Percentiles rank a stretch among this genome's conserved stretches.
Conservation (phyloP, 1,140 invertebrate species). For the Ruditapes philippinarum region DNA sequence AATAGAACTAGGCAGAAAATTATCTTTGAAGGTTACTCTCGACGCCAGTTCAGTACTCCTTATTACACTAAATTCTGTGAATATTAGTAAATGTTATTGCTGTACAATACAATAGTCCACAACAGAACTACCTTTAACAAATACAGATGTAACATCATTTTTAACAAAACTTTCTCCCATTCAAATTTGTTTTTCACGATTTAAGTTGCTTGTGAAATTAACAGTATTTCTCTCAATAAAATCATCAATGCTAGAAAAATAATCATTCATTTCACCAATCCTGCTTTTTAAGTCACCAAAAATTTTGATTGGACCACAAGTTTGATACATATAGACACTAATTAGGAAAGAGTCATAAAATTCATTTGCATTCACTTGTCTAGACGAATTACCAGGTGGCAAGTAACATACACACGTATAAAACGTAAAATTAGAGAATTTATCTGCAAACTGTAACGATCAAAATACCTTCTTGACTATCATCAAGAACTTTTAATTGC, state of each 20-base stretch:
- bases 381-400: background rate
- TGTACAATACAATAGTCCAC: background rate
- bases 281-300: background rate
- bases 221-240: background rate
- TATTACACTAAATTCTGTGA: background rate
- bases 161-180: background rate
- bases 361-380: background rate
- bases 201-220: background rate
- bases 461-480: too few species aligned
- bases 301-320: background rate
- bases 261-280: background rate
- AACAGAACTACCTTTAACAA: background rate
- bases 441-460: too few species aligned
- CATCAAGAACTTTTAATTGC: too few species aligned
- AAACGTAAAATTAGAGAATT: too few species aligned
- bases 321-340: background rate
- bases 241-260: background rate
- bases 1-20: too few species aligned
- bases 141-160: background rate
- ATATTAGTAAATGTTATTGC: background rate
- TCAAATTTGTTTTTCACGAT: background rate
- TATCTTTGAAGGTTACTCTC: too few species aligned
- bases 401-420: slow-evolving; percentile 5
- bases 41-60: background rate
- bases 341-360: background rate